phyloP scores from a whole-genome alignment of 2,113 vertebrate species.

The Turnix velox region DNA sequence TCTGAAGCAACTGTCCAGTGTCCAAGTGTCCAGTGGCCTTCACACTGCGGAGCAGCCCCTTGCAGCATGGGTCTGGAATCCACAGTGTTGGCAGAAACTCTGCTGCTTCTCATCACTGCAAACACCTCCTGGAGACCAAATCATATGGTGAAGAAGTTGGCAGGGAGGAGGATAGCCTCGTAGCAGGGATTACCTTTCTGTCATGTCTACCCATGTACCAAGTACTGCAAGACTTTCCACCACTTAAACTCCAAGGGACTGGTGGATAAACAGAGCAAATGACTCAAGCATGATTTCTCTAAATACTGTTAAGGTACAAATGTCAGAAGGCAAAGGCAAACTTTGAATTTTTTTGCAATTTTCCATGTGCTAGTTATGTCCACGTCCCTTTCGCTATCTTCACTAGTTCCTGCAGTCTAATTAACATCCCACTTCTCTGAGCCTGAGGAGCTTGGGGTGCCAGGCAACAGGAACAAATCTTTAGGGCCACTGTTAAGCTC shows the following conservation, averaged over 20 bases:
- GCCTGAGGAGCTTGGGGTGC: not conserved
- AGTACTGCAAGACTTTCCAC: not conserved
- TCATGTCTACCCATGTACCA: fast-evolving
- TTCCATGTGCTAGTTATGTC: fast-evolving
- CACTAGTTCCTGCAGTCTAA: not conserved
- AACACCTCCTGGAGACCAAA: not conserved
- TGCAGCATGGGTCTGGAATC: not conserved
- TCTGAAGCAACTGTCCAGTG: not conserved
- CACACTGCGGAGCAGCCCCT: not conserved
- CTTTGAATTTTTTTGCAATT: not conserved
- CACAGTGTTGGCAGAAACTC: not conserved
- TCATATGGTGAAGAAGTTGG: not conserved
- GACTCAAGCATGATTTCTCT: not conserved
- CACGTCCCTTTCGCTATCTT: fast-evolving
- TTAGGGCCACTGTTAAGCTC: not conserved
- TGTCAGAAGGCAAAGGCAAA: not conserved
- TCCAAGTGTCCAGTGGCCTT: not conserved
- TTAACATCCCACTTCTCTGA: not conserved
- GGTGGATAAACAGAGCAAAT: not conserved
- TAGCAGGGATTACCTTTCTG: not conserved
- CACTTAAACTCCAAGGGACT: not conserved
- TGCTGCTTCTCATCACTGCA: not conserved
- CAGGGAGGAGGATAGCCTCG: not conserved
- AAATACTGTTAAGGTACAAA: not conserved
- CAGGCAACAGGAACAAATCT: not conserved